Conservation (phyloP, 1,140 invertebrate species). For the Drosophila willistoni region DNA sequence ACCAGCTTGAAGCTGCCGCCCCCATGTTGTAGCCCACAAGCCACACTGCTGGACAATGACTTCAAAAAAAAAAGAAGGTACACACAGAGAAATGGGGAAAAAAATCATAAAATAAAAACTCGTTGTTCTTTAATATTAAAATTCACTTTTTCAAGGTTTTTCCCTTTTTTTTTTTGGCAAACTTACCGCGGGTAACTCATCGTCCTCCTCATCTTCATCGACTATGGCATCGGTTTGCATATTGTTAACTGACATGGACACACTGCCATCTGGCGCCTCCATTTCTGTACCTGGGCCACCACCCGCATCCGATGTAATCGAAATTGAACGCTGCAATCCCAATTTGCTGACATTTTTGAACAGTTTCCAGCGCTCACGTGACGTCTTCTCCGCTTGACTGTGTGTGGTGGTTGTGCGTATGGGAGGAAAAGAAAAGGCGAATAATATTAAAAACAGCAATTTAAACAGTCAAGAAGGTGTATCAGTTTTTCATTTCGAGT, state of each 20-base stretch:
- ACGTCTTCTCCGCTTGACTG: constrained; percentile 82
- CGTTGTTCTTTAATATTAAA: constrained; percentile 7
- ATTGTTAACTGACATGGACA: constrained; percentile 41
- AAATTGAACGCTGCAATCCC: constrained; percentile 84
- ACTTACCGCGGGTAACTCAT: constrained; percentile 63
- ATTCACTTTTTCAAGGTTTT: background rate
- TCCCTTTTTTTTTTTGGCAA: background rate
- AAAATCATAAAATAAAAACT: background rate
- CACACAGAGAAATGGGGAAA: background rate
- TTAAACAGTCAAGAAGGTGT: constrained; percentile 17
- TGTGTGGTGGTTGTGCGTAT: background rate
- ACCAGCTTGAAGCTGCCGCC: constrained; percentile 47
- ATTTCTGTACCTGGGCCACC: constrained; percentile 29
- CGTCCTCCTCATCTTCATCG: constrained; percentile 59
- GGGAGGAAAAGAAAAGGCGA: background rate
- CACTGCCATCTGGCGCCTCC: constrained; percentile 50
- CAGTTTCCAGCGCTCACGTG: constrained; percentile 86
- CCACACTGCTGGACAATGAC: constrained; percentile 40
- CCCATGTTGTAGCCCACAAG: constrained; percentile 36
- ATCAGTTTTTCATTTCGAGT: background rate
- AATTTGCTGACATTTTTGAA: constrained; percentile 86
- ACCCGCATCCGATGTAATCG: constrained; percentile 57
- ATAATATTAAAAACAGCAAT: constrained; percentile 7
- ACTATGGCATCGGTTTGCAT: constrained; percentile 29
- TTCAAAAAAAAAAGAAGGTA: constrained; percentile 21